Percentiles rank a stretch among this genome's conserved stretches.
Conservation (phyloP, 2,888 invertebrate species). For the Gymnocheta viridis region DNA sequence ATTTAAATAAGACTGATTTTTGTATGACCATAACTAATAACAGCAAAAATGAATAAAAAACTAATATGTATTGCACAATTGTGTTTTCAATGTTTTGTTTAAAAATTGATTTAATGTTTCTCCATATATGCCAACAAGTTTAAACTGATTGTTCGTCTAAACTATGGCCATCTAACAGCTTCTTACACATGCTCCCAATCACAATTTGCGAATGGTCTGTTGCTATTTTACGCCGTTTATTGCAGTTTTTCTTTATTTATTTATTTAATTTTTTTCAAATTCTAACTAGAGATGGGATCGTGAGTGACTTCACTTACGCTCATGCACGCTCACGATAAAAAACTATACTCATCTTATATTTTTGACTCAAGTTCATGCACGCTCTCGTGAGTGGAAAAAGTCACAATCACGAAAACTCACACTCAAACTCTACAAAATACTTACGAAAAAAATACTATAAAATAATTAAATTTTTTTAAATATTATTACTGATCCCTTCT, state of each 20-base stretch:
- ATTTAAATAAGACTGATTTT: not conserved
- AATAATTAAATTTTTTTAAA: too few species aligned
- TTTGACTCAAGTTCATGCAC: too few species aligned
- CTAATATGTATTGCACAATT: conserved; percentile 44
- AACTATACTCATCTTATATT: too few species aligned
- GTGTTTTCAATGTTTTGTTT: conserved; percentile 13
- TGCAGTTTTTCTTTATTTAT: too few species aligned
- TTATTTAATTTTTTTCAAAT: conserved; percentile 5
- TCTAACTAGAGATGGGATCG: too few species aligned
- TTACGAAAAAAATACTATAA: too few species aligned
- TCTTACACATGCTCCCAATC: not conserved
- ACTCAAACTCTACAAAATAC: too few species aligned
- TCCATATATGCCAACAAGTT: not conserved
- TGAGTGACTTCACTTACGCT: too few species aligned
- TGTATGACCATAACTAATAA: conserved; percentile 1
- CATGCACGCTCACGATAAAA: too few species aligned
- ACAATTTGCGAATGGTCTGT: not conserved
- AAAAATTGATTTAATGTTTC: not conserved
- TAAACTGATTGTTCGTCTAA: not conserved
- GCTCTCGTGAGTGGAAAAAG: too few species aligned
- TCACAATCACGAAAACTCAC: too few species aligned
- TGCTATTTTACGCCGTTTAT: not conserved
- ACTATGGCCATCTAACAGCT: conserved; percentile 7
- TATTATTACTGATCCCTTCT: too few species aligned
- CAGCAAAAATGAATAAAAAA: not conserved